phyloP scores from a whole-genome alignment of 2,888 invertebrate genomes.

The Cylindroiulus punctatus region DNA sequence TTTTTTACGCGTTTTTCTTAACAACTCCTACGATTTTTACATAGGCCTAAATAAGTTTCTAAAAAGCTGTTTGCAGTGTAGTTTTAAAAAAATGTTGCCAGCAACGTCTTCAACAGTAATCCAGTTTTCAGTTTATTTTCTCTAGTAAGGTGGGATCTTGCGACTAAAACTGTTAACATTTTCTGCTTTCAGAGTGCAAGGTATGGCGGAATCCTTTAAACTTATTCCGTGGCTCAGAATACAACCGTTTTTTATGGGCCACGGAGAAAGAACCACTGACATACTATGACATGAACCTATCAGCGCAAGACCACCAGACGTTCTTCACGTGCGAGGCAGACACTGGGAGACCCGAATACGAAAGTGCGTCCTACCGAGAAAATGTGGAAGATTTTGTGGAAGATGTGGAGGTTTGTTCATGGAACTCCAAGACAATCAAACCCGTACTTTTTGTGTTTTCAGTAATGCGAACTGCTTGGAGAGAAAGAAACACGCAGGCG shows the following conservation, averaged over 20 bases:
- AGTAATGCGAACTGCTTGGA: slow-evolving; percentile 96
- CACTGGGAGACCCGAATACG: slow-evolving; percentile 85
- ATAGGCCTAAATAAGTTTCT: too few relatives aligned
- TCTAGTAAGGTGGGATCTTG: too few relatives aligned
- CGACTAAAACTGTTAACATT: too few relatives aligned
- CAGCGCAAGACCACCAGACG: slow-evolving; percentile 98
- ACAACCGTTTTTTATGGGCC: slow-evolving; percentile 91
- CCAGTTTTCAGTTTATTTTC: too few relatives aligned
- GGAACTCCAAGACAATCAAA: too few relatives aligned
- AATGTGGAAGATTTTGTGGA: too few relatives aligned
- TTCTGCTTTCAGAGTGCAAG: slow-evolving; percentile 86
- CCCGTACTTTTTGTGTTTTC: slow-evolving; percentile 60
- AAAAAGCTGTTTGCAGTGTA: too few relatives aligned
- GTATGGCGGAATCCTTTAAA: slow-evolving; percentile 97
- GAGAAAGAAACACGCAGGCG: slow-evolving; percentile 90
- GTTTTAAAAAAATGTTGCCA: too few relatives aligned
- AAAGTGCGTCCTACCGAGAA: slow-evolving; percentile 70
- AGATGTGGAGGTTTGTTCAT: too few relatives aligned
- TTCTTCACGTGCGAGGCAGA: slow-evolving; percentile 94
- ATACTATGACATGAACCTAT: slow-evolving; percentile 98
- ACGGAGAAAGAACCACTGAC: slow-evolving; percentile 94
- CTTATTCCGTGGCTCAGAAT: slow-evolving; percentile 94
- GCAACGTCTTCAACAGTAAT: too few relatives aligned
- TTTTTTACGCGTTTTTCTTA: too few relatives aligned
- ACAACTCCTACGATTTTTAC: too few relatives aligned